Evolutionary conservation across 2,113 vertebrate genomes (phyloP).

Genomic region (Zeus faber): DNA sequence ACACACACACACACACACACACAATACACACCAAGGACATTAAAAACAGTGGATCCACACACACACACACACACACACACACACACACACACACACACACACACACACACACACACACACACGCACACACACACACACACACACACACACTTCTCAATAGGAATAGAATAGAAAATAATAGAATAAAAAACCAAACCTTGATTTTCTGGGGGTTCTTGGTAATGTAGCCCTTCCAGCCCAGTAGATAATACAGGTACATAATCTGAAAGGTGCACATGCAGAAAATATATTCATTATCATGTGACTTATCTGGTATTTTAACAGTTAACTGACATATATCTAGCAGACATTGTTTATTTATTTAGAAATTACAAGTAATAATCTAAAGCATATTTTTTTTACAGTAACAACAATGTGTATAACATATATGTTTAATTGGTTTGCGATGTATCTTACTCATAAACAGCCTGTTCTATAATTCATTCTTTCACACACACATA

Average conservation of each 20-base stretch:
- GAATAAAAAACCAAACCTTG: conserved; percentile 40
- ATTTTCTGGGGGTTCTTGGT: conserved; percentile 73
- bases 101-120: conserved; percentile 1
- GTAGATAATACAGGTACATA: conserved; percentile 82
- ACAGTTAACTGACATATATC: no score
- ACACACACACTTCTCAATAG: background rate
- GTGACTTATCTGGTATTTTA: no score
- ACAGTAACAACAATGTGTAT: no score
- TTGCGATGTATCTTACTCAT: no score
- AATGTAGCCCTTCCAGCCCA: conserved; percentile 79
- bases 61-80: background rate
- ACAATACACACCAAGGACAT: background rate
- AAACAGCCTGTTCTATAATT: no score
- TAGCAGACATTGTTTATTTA: no score
- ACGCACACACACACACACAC: background rate
- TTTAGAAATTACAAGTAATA: no score
- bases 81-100: background rate
- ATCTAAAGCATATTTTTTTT: no score
- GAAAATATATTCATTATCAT: no score
- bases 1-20: background rate
- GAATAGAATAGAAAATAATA: no score
- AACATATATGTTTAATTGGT: no score
- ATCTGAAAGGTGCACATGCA: conserved; percentile 69
- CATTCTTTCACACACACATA: no score
- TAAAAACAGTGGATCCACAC: background rate